Evolutionary conservation across 2,888 invertebrate genomes (phyloP).

Genomic region (Aelia acuminata): DNA sequence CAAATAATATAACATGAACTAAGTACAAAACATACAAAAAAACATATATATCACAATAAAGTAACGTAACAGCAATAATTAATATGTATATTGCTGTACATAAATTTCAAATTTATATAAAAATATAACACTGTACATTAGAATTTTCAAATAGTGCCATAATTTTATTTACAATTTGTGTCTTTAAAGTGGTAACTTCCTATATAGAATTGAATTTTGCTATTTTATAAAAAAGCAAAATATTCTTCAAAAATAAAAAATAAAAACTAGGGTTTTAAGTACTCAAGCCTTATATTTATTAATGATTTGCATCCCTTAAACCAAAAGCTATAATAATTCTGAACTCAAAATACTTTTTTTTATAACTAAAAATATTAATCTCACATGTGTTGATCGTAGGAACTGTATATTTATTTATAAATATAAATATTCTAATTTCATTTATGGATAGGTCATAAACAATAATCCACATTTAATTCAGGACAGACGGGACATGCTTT

Average conservation of each 20-base stretch:
- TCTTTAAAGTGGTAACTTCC: constrained; percentile 10
- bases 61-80: constrained; percentile 32
- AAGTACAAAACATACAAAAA: constrained; percentile 53
- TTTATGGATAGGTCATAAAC: not conserved
- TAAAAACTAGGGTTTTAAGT: constrained; percentile 15
- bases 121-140: constrained; percentile 56
- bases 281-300: constrained; percentile 36
- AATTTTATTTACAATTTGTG: constrained; percentile 46
- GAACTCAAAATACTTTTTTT: constrained; percentile 27
- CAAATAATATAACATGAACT: constrained; percentile 37
- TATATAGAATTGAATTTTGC: constrained; percentile 7
- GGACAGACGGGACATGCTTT: constrained; percentile 1
- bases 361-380: constrained; percentile 32
- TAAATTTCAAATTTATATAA: constrained; percentile 50
- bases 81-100: constrained; percentile 22
- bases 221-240: constrained; percentile 37
- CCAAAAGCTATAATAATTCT: constrained; percentile 29
- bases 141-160: constrained; percentile 52
- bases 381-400: constrained; percentile 45
- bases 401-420: constrained; percentile 47
- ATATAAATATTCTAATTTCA: constrained; percentile 29
- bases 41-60: constrained; percentile 58
- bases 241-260: not conserved
- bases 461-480: not conserved
- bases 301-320: not conserved